Conservation (phyloP, 2,113 vertebrate genomes). For the Chunga burmeisteri region DNA sequence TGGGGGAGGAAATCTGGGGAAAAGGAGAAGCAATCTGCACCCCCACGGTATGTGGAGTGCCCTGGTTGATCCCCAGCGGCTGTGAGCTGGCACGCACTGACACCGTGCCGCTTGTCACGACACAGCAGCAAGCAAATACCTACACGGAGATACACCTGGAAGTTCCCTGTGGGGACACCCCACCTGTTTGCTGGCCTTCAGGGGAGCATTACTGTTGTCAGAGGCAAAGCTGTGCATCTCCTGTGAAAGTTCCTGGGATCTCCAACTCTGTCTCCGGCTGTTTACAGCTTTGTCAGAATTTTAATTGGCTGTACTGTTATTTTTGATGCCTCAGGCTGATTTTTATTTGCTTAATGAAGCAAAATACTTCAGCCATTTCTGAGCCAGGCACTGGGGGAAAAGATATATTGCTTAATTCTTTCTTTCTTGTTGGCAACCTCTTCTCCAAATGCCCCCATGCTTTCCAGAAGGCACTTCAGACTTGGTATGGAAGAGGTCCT, state of each 20-base stretch:
- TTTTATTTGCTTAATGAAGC: neutral
- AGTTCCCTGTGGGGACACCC: neutral
- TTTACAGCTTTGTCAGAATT: neutral
- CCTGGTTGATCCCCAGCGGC: neutral
- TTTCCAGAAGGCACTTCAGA: neutral
- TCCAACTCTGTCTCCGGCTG: neutral
- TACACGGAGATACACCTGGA: neutral
- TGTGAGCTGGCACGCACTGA: neutral
- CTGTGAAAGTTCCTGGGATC: neutral
- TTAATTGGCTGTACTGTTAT: neutral
- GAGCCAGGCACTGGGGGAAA: neutral
- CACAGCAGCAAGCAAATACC: neutral
- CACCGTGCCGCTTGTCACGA: rapidly evolving
- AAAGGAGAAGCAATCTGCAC: neutral
- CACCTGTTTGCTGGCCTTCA: neutral
- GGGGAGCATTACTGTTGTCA: neutral
- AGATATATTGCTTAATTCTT: neutral
- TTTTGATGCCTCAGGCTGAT: neutral
- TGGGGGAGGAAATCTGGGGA: neutral
- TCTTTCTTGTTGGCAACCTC: neutral
- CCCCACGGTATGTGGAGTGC: neutral
- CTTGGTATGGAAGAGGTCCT: neutral
- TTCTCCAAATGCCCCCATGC: neutral
- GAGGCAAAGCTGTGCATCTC: neutral
- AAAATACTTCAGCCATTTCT: neutral